phyloP scores from a whole-genome alignment of 2,888 invertebrate genomes.

The Chrysotoxum bicinctum region DNA sequence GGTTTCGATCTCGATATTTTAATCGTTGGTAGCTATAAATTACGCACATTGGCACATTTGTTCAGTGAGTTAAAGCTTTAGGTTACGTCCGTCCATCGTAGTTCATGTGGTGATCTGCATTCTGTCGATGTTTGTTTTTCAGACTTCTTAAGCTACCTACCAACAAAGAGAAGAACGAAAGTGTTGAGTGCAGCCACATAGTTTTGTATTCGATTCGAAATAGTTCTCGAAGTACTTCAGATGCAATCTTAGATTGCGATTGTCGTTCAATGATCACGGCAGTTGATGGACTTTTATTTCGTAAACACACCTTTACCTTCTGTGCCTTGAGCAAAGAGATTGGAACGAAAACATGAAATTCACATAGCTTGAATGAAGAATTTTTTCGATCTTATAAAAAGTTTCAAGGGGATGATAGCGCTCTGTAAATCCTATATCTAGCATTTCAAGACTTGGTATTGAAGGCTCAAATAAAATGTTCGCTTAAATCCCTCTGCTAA shows the following conservation, averaged over 20 bases:
- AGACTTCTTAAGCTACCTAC: not conserved
- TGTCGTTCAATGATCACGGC: conserved; percentile 52
- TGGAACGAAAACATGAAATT: conserved; percentile 44
- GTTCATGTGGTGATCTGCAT: conserved; percentile 44
- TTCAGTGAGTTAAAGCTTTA: conserved; percentile 67
- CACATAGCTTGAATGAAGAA: conserved; percentile 33
- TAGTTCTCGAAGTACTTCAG: conserved; percentile 49
- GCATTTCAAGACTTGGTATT: not conserved
- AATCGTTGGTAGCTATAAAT: conserved; percentile 73
- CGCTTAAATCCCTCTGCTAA: not conserved
- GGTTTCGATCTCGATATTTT: conserved; percentile 72
- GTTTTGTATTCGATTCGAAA: conserved; percentile 24
- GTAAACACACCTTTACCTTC: not conserved
- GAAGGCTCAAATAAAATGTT: not conserved
- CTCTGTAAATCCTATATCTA: not conserved
- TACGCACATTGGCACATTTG: conserved; percentile 72
- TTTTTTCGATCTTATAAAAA: not conserved
- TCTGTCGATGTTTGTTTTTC: conserved; percentile 50
- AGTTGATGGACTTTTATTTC: conserved; percentile 1
- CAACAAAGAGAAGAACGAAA: not conserved
- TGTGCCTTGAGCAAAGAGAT: not conserved
- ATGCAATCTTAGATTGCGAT: conserved; percentile 58
- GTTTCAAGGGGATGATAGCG: not conserved
- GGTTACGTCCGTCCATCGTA: not conserved
- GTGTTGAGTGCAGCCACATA: conserved; percentile 11